Conservation (phyloP, 1,140 invertebrate genomes). For the Zaprionus nigranus region DNA sequence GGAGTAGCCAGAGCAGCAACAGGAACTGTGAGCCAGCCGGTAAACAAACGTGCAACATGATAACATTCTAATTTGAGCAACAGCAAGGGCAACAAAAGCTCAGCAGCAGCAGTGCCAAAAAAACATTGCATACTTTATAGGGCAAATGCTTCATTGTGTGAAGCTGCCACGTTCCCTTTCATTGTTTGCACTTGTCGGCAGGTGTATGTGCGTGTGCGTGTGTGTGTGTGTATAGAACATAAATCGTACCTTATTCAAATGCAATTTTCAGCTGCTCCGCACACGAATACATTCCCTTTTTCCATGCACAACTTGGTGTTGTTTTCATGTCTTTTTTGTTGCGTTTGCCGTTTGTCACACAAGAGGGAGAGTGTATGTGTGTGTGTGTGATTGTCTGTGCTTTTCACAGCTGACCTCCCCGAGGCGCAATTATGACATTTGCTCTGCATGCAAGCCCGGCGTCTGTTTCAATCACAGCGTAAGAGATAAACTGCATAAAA, state of each 20-base stretch:
- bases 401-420: slow-evolving; percentile 59
- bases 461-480: slow-evolving; percentile 19
- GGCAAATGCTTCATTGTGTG: slow-evolving; percentile 15
- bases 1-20: slow-evolving; percentile 2
- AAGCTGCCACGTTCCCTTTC: slow-evolving; percentile 3
- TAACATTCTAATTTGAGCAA: slow-evolving; percentile 63
- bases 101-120: slow-evolving; percentile 14
- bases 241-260: slow-evolving; percentile 59
- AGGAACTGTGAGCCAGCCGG: slow-evolving; percentile 40
- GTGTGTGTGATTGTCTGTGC: slow-evolving; percentile 18
- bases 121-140: slow-evolving; percentile 45
- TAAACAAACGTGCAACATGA: slow-evolving; percentile 51
- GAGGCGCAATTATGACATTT: slow-evolving; percentile 57
- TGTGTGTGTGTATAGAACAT: slow-evolving; percentile 35
- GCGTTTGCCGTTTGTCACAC: slow-evolving; percentile 12
- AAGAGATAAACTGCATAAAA: slow-evolving; percentile 21
- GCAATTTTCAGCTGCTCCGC: slow-evolving; percentile 61
- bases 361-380: not conserved
- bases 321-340: slow-evolving; percentile 18
- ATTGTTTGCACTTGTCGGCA: slow-evolving; percentile 36
- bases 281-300: slow-evolving; percentile 23
- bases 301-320: not conserved
- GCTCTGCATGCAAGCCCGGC: slow-evolving; percentile 5
- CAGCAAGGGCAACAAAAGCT: slow-evolving; percentile 27
- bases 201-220: not conserved